phyloP scores from a whole-genome alignment of 2,113 vertebrate species.

The Vireo altiloquus region DNA sequence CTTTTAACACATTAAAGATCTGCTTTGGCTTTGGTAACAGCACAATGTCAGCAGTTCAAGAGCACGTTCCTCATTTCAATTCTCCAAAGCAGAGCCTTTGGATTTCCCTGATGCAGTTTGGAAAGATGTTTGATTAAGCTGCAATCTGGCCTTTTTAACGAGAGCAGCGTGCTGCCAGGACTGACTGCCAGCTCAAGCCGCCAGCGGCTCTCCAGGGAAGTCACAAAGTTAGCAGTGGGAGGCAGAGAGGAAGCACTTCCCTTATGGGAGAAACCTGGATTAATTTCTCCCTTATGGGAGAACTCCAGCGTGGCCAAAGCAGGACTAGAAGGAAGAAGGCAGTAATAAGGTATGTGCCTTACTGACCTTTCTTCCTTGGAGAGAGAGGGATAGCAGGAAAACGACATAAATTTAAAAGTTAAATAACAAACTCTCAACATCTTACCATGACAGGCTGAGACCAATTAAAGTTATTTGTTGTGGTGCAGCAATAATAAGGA shows the following conservation, averaged over 20 bases:
- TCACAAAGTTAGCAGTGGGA: background rate
- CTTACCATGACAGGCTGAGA: background rate
- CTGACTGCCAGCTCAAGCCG: background rate
- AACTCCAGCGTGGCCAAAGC: background rate
- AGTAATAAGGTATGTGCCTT: background rate
- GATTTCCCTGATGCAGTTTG: constrained; percentile 14
- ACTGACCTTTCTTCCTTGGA: background rate
- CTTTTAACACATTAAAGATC: background rate
- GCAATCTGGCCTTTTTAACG: constrained; percentile 8
- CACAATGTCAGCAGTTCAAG: background rate
- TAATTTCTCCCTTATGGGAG: too few species aligned
- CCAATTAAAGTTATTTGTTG: background rate
- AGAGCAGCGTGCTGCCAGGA: background rate
- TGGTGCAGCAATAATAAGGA: background rate
- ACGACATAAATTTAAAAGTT: background rate
- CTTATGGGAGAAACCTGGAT: background rate
- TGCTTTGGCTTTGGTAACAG: background rate
- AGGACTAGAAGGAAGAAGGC: background rate
- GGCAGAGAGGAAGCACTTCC: background rate
- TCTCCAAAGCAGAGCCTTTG: constrained; percentile 32
- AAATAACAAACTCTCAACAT: background rate
- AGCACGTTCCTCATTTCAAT: constrained; percentile 19
- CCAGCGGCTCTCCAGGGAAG: constrained; percentile 1
- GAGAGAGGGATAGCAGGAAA: background rate
- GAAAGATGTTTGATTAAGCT: constrained; percentile 30